A percentile compares a stretch with the other conserved stretches of the same genome.
phyloP scores from a whole-genome alignment of 2,888 invertebrate species.

The Drosophila colorata region DNA sequence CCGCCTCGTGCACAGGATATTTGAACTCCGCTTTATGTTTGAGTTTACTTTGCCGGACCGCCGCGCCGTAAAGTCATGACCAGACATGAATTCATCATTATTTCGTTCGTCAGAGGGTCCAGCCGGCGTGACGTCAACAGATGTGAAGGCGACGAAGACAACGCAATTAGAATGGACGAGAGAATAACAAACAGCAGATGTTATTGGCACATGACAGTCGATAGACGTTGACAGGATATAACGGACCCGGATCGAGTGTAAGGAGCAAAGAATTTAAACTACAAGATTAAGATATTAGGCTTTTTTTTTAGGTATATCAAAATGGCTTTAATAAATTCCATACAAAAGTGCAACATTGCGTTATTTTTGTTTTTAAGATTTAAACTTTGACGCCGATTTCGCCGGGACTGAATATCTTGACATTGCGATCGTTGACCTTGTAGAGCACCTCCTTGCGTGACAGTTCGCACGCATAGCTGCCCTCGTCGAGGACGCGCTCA shows the following conservation, averaged over 20 bases:
- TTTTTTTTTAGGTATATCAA: constrained; percentile 52
- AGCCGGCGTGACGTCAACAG: constrained; percentile 62
- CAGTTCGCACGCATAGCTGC: constrained; percentile 71
- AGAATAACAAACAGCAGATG: constrained; percentile 45
- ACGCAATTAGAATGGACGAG: constrained; percentile 42
- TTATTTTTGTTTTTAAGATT: constrained; percentile 2
- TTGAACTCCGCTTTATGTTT: constrained; percentile 27
- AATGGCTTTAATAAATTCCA: constrained; percentile 72
- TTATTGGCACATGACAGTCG: constrained; percentile 40
- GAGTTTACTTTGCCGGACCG: constrained; percentile 23
- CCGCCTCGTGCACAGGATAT: constrained; percentile 24
- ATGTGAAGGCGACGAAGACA: constrained; percentile 36
- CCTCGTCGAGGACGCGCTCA: constrained; percentile 68
- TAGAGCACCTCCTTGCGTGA: constrained; percentile 85
- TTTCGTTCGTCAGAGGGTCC: constrained; percentile 40
- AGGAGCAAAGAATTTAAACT: background rate
- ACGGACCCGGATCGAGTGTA: background rate
- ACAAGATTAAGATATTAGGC: background rate
- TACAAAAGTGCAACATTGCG: constrained; percentile 42
- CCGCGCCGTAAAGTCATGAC: constrained; percentile 59
- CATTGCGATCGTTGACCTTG: constrained; percentile 91
- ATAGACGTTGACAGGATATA: constrained; percentile 9
- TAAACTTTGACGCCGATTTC: constrained; percentile 85
- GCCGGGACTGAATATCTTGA: constrained; percentile 91
- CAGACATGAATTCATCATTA: constrained; percentile 77